Percentiles rank a stretch among this genome's conserved stretches.
phyloP scores from a whole-genome alignment of 2,888 invertebrate species.

The Thera britannica region DNA sequence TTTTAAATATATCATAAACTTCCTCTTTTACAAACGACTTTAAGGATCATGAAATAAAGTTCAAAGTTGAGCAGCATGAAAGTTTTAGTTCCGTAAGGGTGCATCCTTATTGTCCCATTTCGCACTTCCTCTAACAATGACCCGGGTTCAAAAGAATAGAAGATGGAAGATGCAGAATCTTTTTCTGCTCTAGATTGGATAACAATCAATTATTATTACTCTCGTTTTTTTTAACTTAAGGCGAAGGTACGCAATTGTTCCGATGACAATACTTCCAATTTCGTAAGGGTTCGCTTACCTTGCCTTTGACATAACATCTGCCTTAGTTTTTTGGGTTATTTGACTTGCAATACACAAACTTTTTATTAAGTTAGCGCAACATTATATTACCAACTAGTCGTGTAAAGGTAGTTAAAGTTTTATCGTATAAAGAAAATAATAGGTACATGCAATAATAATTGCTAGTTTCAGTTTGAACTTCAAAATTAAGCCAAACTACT shows the following conservation, averaged over 20 bases:
- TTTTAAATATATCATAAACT: constrained; percentile 32
- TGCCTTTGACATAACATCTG: constrained; percentile 63
- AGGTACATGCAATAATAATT: no score
- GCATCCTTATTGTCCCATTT: constrained; percentile 61
- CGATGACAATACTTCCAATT: constrained; percentile 68
- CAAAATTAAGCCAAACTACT: no score
- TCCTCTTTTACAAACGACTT: constrained; percentile 32
- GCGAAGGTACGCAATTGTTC: constrained; percentile 60
- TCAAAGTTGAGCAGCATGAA: constrained; percentile 1
- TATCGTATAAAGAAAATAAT: no score
- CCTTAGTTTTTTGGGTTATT: constrained; percentile 41
- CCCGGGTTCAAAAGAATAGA: constrained; percentile 54
- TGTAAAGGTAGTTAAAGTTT: no score
- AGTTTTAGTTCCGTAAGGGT: constrained; percentile 43
- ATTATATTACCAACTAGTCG: no score
- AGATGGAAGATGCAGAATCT: constrained; percentile 36
- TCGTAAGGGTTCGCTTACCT: constrained; percentile 55
- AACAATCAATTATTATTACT: constrained; percentile 67
- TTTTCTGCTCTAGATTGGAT: constrained; percentile 72
- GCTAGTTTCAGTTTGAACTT: no score
- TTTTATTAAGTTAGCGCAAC: not conserved
- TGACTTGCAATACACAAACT: not conserved
- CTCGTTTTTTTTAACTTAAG: constrained; percentile 50
- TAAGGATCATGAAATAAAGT: constrained; percentile 26
- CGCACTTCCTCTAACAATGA: constrained; percentile 76